Evolutionary conservation across 2,888 invertebrate genomes (phyloP).

Genomic region (Muscina levida): DNA sequence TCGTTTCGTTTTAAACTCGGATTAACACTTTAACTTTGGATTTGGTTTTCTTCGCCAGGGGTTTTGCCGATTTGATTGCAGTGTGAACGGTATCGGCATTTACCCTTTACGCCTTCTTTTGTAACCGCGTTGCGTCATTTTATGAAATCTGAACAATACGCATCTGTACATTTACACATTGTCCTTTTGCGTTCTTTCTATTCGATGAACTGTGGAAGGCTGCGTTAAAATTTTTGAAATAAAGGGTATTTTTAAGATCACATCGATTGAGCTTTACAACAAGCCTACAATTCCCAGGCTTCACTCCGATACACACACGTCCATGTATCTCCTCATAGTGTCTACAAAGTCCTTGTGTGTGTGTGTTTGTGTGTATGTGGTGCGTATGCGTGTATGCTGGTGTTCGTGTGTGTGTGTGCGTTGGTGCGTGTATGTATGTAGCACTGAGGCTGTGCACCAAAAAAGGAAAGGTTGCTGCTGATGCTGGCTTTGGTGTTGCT

Average conservation of each 20-base stretch:
- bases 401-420: neutral
- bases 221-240: neutral
- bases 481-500: slow-evolving; percentile 18
- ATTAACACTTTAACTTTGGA: too few species aligned
- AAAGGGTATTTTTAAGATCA: slow-evolving; percentile 37
- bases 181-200: neutral
- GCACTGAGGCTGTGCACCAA: slow-evolving; percentile 49
- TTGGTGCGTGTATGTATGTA: slow-evolving; percentile 14
- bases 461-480: slow-evolving; percentile 53
- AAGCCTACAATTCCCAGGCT: slow-evolving; percentile 38
- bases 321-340: slow-evolving; percentile 24
- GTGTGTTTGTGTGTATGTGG: slow-evolving; percentile 10
- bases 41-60: slow-evolving; percentile 52
- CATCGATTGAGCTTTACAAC: slow-evolving; percentile 25
- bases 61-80: slow-evolving; percentile 71
- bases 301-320: slow-evolving; percentile 23
- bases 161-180: slow-evolving; percentile 49
- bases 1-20: too few species aligned
- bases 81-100: slow-evolving; percentile 69
- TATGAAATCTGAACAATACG: slow-evolving; percentile 50
- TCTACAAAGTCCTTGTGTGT: slow-evolving; percentile 32
- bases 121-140: slow-evolving; percentile 76
- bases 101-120: slow-evolving; percentile 76
- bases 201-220: neutral
- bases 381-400: too few species aligned